Evolutionary conservation across 2,797 vertebrate genomes (phyloP).

Genomic region (Capromys pilorides): DNA sequence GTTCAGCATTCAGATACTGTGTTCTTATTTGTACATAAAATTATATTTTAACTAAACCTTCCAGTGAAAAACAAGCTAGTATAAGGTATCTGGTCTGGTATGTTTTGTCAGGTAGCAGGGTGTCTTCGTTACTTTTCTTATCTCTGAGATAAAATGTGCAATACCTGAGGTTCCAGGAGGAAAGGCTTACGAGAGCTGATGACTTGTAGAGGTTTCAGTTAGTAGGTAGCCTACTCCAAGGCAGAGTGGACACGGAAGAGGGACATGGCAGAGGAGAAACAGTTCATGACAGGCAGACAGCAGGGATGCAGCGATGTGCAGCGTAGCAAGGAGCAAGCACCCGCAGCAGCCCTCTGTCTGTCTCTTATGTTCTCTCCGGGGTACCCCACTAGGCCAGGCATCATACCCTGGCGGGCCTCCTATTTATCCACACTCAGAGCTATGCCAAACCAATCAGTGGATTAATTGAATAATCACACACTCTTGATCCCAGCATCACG

Average conservation of each 20-base stretch:
- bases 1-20: background rate
- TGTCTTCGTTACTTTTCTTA: background rate
- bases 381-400: background rate
- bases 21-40: constrained; percentile 32
- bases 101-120: background rate
- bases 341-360: background rate
- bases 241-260: background rate
- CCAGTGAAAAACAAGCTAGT: background rate
- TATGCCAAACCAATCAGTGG: background rate
- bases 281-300: background rate
- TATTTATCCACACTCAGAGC: background rate
- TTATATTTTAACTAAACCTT: constrained; percentile 29
- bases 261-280: background rate
- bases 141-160: background rate
- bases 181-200: background rate
- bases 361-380: background rate
- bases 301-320: background rate
- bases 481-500: background rate
- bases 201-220: background rate
- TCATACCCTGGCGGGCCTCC: background rate
- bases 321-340: background rate
- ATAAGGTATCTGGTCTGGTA: background rate
- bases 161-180: background rate
- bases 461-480: background rate
- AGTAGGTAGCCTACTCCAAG: background rate